phyloP scores from a whole-genome alignment of 2,888 invertebrate species.

The Amiota mariae region DNA sequence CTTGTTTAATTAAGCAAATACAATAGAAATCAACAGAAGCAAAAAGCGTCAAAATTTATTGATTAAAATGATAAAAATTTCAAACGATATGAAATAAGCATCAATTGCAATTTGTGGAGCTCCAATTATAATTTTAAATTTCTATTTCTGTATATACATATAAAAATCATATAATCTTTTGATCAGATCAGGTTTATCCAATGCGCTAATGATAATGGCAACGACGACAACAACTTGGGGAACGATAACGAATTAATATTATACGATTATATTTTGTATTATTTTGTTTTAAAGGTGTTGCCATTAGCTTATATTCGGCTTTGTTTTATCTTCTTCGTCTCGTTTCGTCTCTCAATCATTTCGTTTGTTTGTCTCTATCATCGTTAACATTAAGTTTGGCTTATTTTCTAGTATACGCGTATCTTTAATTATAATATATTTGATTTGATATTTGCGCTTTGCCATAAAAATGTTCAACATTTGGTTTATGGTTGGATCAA shows the following conservation, averaged over 20 bases:
- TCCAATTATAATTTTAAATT: no score
- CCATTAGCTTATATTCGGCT: conserved; percentile 48
- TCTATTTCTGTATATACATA: no score
- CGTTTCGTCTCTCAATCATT: conserved; percentile 36
- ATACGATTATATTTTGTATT: conserved; percentile 40
- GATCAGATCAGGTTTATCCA: no score
- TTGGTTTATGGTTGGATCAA: conserved; percentile 40
- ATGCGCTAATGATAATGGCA: conserved; percentile 57
- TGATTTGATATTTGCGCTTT: conserved; percentile 55
- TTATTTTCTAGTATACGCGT: background rate
- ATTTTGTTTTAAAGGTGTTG: conserved; percentile 48
- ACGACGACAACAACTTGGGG: background rate
- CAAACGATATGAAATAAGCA: conserved; percentile 44
- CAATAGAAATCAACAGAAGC: conserved; percentile 55
- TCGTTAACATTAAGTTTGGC: conserved; percentile 39
- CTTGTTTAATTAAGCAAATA: background rate
- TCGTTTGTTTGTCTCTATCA: conserved; percentile 34
- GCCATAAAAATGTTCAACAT: conserved; percentile 49
- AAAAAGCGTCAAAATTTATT: conserved; percentile 64
- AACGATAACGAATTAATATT: conserved; percentile 47
- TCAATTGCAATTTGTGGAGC: conserved; percentile 42
- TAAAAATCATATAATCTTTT: no score
- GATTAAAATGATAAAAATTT: conserved; percentile 65
- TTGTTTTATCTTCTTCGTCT: conserved; percentile 44
- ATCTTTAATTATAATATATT: conserved; percentile 56